Evolutionary conservation across 2,888 invertebrate genomes (phyloP), one percentile per base, ranked within the genome.

Genomic region (Myopa testacea): DNA sequence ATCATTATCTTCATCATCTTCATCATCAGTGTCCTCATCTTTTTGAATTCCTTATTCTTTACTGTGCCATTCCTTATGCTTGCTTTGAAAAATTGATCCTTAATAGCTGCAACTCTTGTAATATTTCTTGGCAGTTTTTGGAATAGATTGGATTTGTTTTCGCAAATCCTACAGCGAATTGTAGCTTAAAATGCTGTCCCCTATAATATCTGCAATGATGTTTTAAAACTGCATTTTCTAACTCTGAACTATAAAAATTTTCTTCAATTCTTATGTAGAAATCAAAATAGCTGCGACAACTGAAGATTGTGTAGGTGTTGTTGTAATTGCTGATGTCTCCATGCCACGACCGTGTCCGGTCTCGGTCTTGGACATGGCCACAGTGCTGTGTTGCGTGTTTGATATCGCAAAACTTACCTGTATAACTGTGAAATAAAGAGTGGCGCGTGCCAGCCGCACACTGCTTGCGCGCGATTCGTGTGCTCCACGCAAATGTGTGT

Each of bases 381-480:
- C 45, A 45, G 60, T 80, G 80, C 78, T 81, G 73, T 79, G 79
- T 81, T 82, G 81, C 80, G 81, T 81, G 81, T 81, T 76, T 82
- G 82, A 83, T 84, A 82, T 83, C 84, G 81, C 82, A 81, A 82
- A 83, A 82, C 82, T 84, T 80, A 82, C 26, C 26, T 26, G 26
- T 84, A 84, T 83, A 82, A 84, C 82, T 81, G 81, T 81, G 80
- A 80, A 83, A 81, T 82, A 82, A 82, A 82, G 81, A 83, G 80
- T 78, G 81, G 82, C 82, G 81, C 84, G 84, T 82, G 83, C 84
- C 16, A 14, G 78, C 77, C 79, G 79, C 80, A 80, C 45, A 77
- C 79, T 78, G 77, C 72, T 78, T 76, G 58, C 16, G 26, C 45
- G 55, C n/a, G 55, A 5, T 50, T 16, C 16, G n/a, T 16, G 55